These are phyloP conservation scores for Indicator indicator DNA, from an alignment of 2,113 vertebrate genomes.

Conservation along the genomic window DNA sequence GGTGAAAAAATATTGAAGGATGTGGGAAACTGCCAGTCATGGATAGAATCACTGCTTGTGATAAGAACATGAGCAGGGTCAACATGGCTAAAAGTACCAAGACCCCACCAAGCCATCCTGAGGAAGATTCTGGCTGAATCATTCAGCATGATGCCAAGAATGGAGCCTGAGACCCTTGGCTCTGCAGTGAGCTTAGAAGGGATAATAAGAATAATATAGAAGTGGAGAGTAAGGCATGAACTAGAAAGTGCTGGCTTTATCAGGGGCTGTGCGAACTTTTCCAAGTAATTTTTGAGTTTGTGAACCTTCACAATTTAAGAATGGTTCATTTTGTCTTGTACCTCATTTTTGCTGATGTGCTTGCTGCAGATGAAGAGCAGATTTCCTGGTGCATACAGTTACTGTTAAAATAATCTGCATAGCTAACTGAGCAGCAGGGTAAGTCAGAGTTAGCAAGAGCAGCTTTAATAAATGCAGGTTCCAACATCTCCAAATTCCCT, in stretches of 20 bases:
- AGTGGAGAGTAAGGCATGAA: not conserved
- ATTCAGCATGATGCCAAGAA: not conserved
- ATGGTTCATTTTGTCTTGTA: not conserved
- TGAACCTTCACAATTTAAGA: not conserved
- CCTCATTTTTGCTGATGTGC: not conserved
- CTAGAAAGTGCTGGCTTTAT: not conserved
- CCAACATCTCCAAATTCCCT: not conserved
- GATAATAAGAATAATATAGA: not conserved
- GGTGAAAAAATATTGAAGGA: constrained; percentile 19
- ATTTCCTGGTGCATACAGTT: not conserved
- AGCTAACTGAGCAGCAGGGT: not conserved
- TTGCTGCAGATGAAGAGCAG: not conserved
- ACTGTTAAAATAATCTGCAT: not conserved
- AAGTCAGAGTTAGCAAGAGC: not conserved
- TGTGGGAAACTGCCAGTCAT: not conserved
- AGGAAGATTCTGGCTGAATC: not conserved
- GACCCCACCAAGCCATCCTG: not conserved
- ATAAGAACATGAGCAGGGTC: not conserved
- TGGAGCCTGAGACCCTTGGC: not conserved
- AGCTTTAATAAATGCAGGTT: not conserved
- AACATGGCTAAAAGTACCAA: not conserved
- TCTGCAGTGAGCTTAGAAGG: not conserved
- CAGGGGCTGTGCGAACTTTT: not conserved
- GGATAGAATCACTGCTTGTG: not conserved
- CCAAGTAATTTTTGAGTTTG: not conserved